These are phyloP conservation scores for Melanostoma mellinum DNA, from an alignment of 2,888 invertebrate species.

Conservation along the genomic window DNA sequence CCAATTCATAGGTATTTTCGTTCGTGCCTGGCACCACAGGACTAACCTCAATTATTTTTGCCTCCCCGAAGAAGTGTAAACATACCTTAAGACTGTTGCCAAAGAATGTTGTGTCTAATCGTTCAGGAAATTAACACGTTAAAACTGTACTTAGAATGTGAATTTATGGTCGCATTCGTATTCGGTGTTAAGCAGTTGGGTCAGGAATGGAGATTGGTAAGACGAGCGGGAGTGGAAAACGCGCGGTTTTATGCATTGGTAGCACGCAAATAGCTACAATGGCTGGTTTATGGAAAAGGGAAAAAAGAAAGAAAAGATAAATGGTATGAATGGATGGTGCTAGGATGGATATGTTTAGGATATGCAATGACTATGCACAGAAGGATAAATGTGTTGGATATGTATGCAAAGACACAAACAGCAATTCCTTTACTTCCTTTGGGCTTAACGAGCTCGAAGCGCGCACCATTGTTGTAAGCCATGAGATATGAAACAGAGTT, in stretches of 20 bases:
- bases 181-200: slow-evolving; percentile 32
- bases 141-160: slow-evolving; percentile 73
- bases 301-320: slow-evolving; percentile 29
- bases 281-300: slow-evolving; percentile 28
- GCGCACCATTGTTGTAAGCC: slow-evolving; percentile 34
- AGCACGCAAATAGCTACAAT: slow-evolving; percentile 60
- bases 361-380: slow-evolving; percentile 55
- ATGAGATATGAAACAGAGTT: slow-evolving; percentile 34
- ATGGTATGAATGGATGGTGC: slow-evolving; percentile 58
- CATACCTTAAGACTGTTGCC: slow-evolving; percentile 66
- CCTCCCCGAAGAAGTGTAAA: slow-evolving; percentile 65
- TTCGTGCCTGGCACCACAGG: slow-evolving; percentile 59
- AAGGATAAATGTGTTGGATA: slow-evolving; percentile 39
- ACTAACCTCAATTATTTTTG: slow-evolving; percentile 25
- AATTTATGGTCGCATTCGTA: slow-evolving; percentile 74
- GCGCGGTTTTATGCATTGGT: slow-evolving; percentile 67
- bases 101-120: slow-evolving; percentile 74
- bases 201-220: neutral
- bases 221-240: slow-evolving; percentile 11
- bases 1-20: slow-evolving; percentile 40
- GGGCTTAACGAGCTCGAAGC: slow-evolving; percentile 51
- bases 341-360: slow-evolving; percentile 65
- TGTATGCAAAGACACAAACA: slow-evolving; percentile 16
- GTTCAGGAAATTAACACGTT: slow-evolving; percentile 76
- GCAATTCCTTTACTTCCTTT: slow-evolving; percentile 58